Conservation (phyloP, 2,113 vertebrate genomes). For the Otocyon megalotis region DNA sequence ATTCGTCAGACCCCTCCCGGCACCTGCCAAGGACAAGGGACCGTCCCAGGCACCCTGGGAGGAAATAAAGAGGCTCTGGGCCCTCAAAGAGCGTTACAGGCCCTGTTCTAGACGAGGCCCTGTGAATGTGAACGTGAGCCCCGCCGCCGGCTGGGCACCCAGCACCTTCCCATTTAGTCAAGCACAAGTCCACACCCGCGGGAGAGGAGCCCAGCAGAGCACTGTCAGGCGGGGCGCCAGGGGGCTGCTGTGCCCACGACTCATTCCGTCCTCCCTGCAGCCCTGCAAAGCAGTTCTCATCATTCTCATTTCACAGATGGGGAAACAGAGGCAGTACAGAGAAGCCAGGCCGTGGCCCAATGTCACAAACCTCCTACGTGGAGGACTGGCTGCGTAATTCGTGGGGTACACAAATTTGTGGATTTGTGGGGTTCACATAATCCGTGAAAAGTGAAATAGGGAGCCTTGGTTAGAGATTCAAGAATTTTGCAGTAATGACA, state of each 20-base stretch:
- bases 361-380: background rate
- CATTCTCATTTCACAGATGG: background rate
- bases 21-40: background rate
- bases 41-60: background rate
- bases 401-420: background rate
- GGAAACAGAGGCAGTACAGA: background rate
- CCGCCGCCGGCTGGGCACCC: fast-evolving
- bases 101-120: background rate
- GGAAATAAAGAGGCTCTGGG: background rate
- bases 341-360: background rate
- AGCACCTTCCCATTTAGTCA: fast-evolving
- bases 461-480: background rate
- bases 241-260: background rate
- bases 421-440: no score
- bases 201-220: background rate
- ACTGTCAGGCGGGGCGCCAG: fast-evolving
- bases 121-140: background rate
- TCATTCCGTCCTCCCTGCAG: background rate
- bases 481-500: background rate
- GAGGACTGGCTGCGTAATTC: background rate
- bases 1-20: background rate
- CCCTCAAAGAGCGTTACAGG: background rate
- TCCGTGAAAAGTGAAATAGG: background rate
- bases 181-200: background rate
- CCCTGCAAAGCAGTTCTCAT: background rate